Base-by-base conservation (phyloP, 2,888 invertebrate species). In the Lysandra bellargus region DNA sequence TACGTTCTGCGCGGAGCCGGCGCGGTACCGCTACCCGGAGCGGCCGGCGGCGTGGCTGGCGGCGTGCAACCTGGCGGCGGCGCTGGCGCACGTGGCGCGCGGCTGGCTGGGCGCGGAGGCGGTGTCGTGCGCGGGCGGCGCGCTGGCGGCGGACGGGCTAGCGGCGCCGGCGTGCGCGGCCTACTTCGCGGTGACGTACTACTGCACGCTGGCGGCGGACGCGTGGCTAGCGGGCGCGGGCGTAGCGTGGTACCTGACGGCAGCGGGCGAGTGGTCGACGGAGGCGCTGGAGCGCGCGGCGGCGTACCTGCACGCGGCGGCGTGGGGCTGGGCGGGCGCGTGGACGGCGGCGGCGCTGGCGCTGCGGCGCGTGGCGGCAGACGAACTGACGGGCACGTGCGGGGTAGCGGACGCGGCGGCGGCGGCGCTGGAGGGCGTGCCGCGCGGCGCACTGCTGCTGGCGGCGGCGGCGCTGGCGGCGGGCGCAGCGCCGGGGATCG, bases 181-280 rank as follows among this genome's bases (percentile, higher is more conserved):
- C 0, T 96, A 96, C 88, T 98, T 97, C 91, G 95, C 97, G 17
- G 92, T 96, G 1, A 95, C 97, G 14, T 97, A 97, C 87, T 98
- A 97, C 92, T 96, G 98, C 86, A 97, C 97, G 57, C 91, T 98
- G 85, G 97, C 97, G 78, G 97, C 97, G 80, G 96, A 97, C 85
- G 96, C 97, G 81, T 98, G 98, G 98, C 98, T 98, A 96, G 96
- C 98, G 2, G 96, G 98, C 84, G 96, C 98, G 78, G 97, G 98
- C 81, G 95, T 98, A 78, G 98, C 98, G 80, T 98, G 98, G 97
- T 97, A 98, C 87, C 95, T 98, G 78, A 97, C 98, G 4, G 98
- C 98, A 0, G 97, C 98, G 74, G 97, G 98, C 88, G 98, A 98
- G 88, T 98, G 98, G 98, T 98, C 98, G 44, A 98, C 98, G 80